phyloP scores from a whole-genome alignment of 2,113 vertebrate species.

The Tenebrosternarchus preto region DNA sequence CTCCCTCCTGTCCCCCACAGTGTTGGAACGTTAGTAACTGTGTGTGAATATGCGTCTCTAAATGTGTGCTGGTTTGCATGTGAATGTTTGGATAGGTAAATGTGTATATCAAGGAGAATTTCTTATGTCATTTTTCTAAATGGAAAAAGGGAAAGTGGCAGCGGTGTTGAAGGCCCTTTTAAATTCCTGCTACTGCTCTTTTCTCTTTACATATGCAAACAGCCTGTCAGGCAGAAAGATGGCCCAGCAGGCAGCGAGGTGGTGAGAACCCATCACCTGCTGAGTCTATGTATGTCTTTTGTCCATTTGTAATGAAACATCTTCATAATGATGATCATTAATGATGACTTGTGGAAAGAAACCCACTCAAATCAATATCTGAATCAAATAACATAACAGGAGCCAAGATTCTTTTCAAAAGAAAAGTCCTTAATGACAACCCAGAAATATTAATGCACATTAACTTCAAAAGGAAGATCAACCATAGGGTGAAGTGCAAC shows the following conservation, averaged over 20 bases:
- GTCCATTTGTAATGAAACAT: background rate
- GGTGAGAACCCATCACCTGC: too few species aligned
- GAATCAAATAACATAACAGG: too few species aligned
- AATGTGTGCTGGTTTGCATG: slow-evolving; percentile 2
- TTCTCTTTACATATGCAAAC: background rate
- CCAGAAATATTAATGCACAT: too few species aligned
- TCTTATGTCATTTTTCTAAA: slow-evolving; percentile 10
- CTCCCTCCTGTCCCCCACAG: slow-evolving; percentile 28
- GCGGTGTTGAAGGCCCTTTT: background rate
- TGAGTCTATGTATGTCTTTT: background rate
- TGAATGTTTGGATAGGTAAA: background rate
- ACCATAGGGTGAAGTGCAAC: too few species aligned
- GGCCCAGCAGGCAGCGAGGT: background rate
- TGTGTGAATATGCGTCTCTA: slow-evolving; percentile 8
- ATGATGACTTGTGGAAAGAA: background rate
- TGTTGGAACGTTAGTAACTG: slow-evolving; percentile 14
- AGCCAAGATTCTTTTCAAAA: too few species aligned
- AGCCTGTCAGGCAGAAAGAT: background rate
- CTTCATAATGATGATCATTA: background rate
- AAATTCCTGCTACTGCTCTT: background rate
- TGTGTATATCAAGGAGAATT: slow-evolving; percentile 7
- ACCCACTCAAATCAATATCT: background rate
- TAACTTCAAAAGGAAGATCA: too few species aligned
- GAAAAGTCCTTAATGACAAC: too few species aligned
- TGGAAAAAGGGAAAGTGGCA: background rate